Percentiles rank a stretch among this genome's conserved stretches.
Conservation (phyloP, 1,140 invertebrate genomes). For the Propsilocerus akamusi region DNA sequence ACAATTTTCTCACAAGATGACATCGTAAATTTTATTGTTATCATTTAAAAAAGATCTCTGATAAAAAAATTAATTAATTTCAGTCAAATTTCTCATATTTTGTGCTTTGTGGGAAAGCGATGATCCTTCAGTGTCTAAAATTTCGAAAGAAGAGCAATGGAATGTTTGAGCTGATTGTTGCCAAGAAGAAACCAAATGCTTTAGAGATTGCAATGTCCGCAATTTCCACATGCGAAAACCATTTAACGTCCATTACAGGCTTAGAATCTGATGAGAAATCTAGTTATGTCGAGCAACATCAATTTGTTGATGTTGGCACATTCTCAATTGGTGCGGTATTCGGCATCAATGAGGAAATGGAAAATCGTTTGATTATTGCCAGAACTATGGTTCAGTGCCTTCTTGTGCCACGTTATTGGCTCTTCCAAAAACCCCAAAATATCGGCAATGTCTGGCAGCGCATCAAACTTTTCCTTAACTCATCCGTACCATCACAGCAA, state of each 20-base stretch:
- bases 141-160: slow-evolving; percentile 9
- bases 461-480: slow-evolving; percentile 31
- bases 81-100: slow-evolving; percentile 15
- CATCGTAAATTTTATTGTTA: background rate
- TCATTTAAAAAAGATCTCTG: slow-evolving; percentile 12
- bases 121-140: slow-evolving; percentile 17
- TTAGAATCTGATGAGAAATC: slow-evolving; percentile 5
- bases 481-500: slow-evolving; percentile 28
- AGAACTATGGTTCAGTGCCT: slow-evolving; percentile 28
- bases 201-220: background rate
- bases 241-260: background rate
- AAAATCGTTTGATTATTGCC: slow-evolving; percentile 30
- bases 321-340: slow-evolving; percentile 19
- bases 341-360: slow-evolving; percentile 29
- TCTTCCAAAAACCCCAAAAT: slow-evolving; percentile 29
- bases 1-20: slow-evolving; percentile 15
- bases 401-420: slow-evolving; percentile 31
- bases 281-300: slow-evolving; percentile 8
- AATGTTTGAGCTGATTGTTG: slow-evolving; percentile 4
- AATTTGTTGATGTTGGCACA: slow-evolving; percentile 20
- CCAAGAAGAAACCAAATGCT: background rate
- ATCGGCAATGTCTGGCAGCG: slow-evolving; percentile 37
- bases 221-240: too few species aligned
- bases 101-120: slow-evolving; percentile 19
- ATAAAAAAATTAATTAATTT: too few species aligned